Evolutionary conservation across 2,888 invertebrate genomes (phyloP).

Genomic region (Ryuthela nishihirai): DNA sequence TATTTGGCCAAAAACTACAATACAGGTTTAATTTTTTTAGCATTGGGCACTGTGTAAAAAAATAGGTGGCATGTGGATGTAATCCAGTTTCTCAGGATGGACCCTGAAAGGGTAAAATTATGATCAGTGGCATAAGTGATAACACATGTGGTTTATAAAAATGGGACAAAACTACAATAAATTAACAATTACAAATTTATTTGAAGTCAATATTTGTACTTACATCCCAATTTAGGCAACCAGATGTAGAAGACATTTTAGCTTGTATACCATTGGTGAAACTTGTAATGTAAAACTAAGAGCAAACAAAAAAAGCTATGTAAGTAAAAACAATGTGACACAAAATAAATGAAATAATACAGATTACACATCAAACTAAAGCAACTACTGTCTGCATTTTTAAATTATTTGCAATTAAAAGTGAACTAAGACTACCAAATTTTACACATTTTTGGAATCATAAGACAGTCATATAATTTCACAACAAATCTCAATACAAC

Average conservation of each 20-base stretch:
- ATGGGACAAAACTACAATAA: neutral
- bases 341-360: neutral
- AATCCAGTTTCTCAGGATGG: no score
- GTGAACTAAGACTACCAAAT: no score
- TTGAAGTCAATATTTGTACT: constrained; percentile 49
- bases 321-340: neutral
- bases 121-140: no score
- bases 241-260: constrained; percentile 75
- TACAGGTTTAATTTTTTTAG: no score
- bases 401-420: neutral
- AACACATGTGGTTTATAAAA: no score
- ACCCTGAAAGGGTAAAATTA: no score
- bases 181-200: neutral
- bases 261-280: constrained; percentile 68
- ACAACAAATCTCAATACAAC: no score
- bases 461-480: no score
- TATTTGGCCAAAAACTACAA: no score
- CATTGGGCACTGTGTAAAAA: no score
- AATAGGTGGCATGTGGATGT: no score
- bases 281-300: constrained; percentile 74
- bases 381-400: neutral
- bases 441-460: no score
- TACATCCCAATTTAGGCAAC: constrained; percentile 90
- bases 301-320: constrained; percentile 13
- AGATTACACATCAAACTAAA: neutral